Conservation (phyloP, 2,888 invertebrate species). For the Abrostola tripartita region DNA sequence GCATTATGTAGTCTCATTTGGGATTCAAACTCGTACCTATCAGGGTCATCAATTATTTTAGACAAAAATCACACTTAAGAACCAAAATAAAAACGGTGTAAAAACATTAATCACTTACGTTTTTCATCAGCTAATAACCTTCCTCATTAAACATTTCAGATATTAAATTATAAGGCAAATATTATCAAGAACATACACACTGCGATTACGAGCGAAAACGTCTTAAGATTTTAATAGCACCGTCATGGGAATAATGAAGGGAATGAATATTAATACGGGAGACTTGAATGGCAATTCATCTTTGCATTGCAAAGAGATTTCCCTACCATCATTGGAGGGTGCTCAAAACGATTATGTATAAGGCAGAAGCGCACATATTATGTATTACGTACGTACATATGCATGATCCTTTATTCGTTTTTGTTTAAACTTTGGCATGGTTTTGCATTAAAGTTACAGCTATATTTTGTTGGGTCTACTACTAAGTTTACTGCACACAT, state of each 20-base stretch:
- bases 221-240: slow-evolving; percentile 77
- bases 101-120: background rate
- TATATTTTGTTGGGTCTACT: no score
- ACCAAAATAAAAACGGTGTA: background rate
- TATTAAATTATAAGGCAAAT: slow-evolving; percentile 67
- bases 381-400: background rate
- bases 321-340: slow-evolving; percentile 45
- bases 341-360: slow-evolving; percentile 10
- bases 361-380: background rate
- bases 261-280: slow-evolving; percentile 80
- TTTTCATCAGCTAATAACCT: slow-evolving; percentile 7
- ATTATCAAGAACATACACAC: slow-evolving; percentile 67
- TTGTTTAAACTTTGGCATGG: no score
- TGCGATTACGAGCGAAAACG: slow-evolving; percentile 68
- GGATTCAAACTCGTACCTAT: no score
- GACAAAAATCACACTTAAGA: no score
- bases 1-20: no score
- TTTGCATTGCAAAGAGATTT: slow-evolving; percentile 79
- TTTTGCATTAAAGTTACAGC: background rate
- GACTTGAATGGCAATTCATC: slow-evolving; percentile 75
- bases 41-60: no score
- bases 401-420: background rate
- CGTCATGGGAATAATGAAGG: slow-evolving; percentile 76
- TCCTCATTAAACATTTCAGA: slow-evolving; percentile 10
- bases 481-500: no score